Evolutionary conservation across 2,797 vertebrate genomes (phyloP).

Genomic region (Myripristis jacobus): DNA sequence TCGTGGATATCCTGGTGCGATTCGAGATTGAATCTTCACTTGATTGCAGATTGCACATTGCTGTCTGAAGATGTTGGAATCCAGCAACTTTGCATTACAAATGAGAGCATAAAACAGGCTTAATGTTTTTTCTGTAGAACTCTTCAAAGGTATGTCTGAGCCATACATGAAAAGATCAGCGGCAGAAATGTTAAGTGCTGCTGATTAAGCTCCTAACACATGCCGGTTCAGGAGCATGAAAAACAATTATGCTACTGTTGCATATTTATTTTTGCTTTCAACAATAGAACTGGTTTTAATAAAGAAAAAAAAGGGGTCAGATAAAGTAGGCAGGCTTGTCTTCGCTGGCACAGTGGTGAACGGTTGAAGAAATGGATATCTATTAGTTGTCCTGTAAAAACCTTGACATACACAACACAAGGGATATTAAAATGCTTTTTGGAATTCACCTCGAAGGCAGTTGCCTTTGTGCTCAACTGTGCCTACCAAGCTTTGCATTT

Average conservation of each 20-base stretch:
- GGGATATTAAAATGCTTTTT: conserved; percentile 28
- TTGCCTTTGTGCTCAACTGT: neutral
- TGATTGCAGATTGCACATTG: neutral
- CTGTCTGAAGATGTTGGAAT: neutral
- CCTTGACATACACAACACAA: conserved; percentile 38
- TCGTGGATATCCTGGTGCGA: conserved; percentile 19
- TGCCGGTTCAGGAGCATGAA: too few species aligned
- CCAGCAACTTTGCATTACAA: neutral
- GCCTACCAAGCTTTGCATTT: neutral
- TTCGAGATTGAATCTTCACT: conserved; percentile 33
- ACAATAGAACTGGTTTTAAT: too few species aligned
- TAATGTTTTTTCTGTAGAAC: neutral
- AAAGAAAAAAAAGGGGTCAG: too few species aligned
- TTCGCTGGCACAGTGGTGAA: conserved; percentile 31
- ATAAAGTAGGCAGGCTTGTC: neutral
- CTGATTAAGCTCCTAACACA: too few species aligned
- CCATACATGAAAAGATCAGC: too few species aligned
- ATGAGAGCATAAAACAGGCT: neutral
- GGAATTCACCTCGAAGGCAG: conserved; percentile 12
- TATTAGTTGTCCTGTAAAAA: conserved; percentile 17
- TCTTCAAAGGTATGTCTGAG: neutral
- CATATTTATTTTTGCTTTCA: too few species aligned
- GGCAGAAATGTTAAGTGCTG: too few species aligned
- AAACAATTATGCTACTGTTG: too few species aligned
- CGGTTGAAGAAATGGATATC: conserved; percentile 33